Base-by-base conservation (phyloP, 2,797 vertebrate species). In the Caiman crocodilus region DNA sequence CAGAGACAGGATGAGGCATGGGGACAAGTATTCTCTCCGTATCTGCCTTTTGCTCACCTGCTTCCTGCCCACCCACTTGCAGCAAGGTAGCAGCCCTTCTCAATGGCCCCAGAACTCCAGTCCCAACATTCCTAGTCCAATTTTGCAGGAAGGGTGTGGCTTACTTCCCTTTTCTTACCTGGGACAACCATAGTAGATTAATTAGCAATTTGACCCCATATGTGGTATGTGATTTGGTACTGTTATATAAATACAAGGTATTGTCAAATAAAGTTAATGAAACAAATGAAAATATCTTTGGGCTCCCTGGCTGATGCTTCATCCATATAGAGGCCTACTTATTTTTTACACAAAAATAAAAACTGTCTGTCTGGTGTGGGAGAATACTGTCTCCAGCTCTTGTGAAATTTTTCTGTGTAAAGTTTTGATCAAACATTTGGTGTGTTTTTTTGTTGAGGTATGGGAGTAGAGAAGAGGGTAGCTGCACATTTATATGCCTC, bases 161-260 rank as follows among this genome's bases (percentile, higher is more conserved):
- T 64, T 18, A 5, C 93, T 91, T 85, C 63, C 21, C 14, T 69
- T 92, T 87, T 84, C 26, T 18, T 73, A 10, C 2, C 2, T 67
- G 21, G 35, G 35, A 59, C 30, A 84, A 10, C 67, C 77, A 4
- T 74, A 82, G 25, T 28, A 50, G 28, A 82, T 10, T 5, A 50
- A 73, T 18, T 81, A 87, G 86, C 93, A 92, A 60, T 28, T 75
- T 71, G 95, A 23, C 17, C 5, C 85, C 71, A 79, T n/a, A 12
- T n/a, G 20, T 14, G 14, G 26, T 77, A 79, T 87, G 57, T 79
- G 57, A 80, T 58, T 6, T 76, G 13, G 9, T 89, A 14, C 5
- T 35, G 21, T 76, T 50, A 3, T 77, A 18, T 3, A 76, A 64
- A 7, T 87, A 10, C 42, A 67, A 42, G 26, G 23, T 61, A 15